phyloP scores from a whole-genome alignment of 2,113 vertebrate genomes.

The Takifugu flavidus region DNA sequence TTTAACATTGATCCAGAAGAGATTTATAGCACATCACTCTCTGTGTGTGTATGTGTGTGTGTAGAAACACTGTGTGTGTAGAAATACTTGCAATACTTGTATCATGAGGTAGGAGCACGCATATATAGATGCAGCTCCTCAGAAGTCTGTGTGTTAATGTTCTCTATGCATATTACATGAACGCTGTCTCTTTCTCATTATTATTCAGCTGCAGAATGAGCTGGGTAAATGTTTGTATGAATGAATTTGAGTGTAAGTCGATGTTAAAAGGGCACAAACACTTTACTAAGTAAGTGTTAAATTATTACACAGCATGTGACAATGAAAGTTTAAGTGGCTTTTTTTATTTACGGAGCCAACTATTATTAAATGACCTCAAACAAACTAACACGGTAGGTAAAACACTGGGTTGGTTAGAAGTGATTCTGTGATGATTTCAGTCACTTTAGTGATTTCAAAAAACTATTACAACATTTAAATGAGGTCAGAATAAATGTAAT shows the following conservation, averaged over 20 bases:
- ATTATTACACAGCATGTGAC: slow-evolving; percentile 5
- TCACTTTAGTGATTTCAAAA: too few species aligned
- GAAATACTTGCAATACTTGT: too few species aligned
- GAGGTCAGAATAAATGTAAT: too few species aligned
- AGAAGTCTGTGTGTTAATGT: slow-evolving; percentile 21
- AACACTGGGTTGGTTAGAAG: too few species aligned
- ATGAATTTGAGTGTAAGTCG: slow-evolving; percentile 31
- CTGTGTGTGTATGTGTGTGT: slow-evolving; percentile 5
- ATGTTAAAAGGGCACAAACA: slow-evolving; percentile 36
- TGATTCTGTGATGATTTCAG: too few species aligned
- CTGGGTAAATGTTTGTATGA: slow-evolving; percentile 56
- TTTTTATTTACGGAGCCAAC: not conserved
- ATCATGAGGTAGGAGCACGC: too few species aligned
- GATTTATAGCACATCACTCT: not conserved
- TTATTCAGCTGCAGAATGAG: slow-evolving; percentile 39
- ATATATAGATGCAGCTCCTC: slow-evolving; percentile 15
- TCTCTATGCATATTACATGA: slow-evolving; percentile 55
- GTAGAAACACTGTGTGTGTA: not conserved
- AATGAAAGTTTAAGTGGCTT: not conserved
- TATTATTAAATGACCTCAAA: too few species aligned
- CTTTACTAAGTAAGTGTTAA: slow-evolving; percentile 10
- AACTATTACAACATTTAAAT: too few species aligned
- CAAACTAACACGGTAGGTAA: too few species aligned
- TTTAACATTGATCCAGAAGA: too few species aligned
- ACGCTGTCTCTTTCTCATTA: slow-evolving; percentile 38